Evolutionary conservation across 2,113 vertebrate genomes (phyloP).

Genomic region (Corythornis vintsioides): DNA sequence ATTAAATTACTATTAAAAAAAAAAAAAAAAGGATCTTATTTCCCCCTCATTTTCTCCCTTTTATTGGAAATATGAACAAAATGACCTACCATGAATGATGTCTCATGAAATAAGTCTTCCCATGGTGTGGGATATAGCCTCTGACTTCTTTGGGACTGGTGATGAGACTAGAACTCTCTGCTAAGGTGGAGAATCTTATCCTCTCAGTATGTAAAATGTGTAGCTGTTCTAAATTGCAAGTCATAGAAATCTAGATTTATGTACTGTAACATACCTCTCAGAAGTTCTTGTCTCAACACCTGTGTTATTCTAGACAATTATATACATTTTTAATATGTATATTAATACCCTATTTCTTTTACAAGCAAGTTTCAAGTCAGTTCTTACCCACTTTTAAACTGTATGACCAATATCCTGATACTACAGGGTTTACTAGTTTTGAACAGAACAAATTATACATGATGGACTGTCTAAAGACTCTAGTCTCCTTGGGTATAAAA

Average conservation of each 20-base stretch:
- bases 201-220: not conserved
- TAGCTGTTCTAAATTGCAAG: not conserved
- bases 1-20: too few relatives aligned
- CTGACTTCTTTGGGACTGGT: not conserved
- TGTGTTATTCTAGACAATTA: not conserved
- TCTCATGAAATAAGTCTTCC: not conserved
- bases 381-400: not conserved
- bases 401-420: not conserved
- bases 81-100: not conserved
- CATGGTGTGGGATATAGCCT: not conserved
- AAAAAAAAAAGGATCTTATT: not conserved
- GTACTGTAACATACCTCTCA: not conserved
- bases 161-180: not conserved
- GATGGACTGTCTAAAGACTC: not conserved
- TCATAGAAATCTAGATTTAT: not conserved
- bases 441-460: not conserved
- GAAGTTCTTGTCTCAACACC: not conserved
- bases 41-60: not conserved
- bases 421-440: not conserved
- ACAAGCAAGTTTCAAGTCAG: not conserved
- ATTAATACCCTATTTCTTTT: not conserved
- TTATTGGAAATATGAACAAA: not conserved
- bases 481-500: not conserved
- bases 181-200: accelerated
- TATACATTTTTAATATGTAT: not conserved